Evolutionary conservation across 2,113 vertebrate species (phyloP), one percentile per base, ranked within the genome.

Genomic region (Amphiprion ocellaris): DNA sequence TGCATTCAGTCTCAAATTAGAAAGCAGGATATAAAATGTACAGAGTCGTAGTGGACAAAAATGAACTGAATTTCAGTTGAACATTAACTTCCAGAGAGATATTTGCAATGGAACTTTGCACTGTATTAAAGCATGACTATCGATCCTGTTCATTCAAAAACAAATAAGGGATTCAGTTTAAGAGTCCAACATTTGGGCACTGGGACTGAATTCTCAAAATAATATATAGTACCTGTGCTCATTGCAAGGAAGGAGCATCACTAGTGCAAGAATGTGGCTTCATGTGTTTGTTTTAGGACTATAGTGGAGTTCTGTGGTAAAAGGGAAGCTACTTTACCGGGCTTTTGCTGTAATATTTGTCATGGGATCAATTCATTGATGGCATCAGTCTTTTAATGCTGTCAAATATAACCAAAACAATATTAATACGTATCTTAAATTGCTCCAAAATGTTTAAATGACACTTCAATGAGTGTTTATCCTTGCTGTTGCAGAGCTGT

Each of bases 401-500:
- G 5, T 7, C 14, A 37, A 10, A 37, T 37, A 10, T 7, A 26
- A 62, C 37, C 19, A 33, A 61, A 39, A 41, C 39, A 24, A 21
- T 55, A 55, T 33, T 4, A 21, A 50, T 28, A 28, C 5, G 19
- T 17, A 47, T 24, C n/a, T 41, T 21, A 17, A 23, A 46, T 24
- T 59, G n/a, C 58, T 37, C 0, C 46, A 12, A n/a, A 50, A 47
- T 37, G 19, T 59, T 47, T 33, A 21, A 49, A 23, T 46, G 54
- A 63, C 10, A 54, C 62, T 19, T 16, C 21, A 65, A 4, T 15
- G 21, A 59, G n/a, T 4, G 19, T 30, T 50, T 10, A 37, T 65
- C 55, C 54, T 19, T 61, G n/a, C 49, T 63, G 15, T 67, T 41
- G 58, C 39, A 65, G 2, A 68, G 39, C 30, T 10, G 9, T 81